Percentiles rank a stretch among this genome's conserved stretches.
phyloP scores from a whole-genome alignment of 2,797 vertebrate species.

The Pangasius mekongensis region DNA sequence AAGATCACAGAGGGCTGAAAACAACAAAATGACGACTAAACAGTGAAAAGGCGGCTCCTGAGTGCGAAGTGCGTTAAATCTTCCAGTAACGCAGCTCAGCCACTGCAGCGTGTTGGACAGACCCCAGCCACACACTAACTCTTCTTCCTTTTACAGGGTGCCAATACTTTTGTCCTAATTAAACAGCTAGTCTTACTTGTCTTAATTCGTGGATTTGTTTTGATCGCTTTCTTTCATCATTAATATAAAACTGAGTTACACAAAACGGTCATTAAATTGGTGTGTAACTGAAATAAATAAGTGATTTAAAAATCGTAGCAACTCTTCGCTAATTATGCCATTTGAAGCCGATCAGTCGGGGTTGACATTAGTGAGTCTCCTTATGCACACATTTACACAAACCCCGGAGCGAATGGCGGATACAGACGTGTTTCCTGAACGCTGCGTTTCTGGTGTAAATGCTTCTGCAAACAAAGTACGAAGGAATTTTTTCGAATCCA shows the following conservation, averaged over 20 bases:
- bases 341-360: neutral
- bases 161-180: neutral
- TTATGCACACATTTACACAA: neutral
- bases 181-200: neutral
- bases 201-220: neutral
- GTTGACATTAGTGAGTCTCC: neutral
- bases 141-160: neutral
- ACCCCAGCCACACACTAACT: neutral
- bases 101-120: neutral
- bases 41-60: neutral
- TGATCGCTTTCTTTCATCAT: neutral
- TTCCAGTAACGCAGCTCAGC: conserved; percentile 8
- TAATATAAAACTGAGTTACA: neutral
- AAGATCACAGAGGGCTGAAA: neutral
- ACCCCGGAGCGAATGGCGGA: neutral
- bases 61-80: neutral
- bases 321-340: neutral
- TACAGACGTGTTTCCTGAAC: neutral
- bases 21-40: neutral
- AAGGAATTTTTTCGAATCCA: neutral
- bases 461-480: neutral
- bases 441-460: neutral
- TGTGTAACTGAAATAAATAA: neutral
- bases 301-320: neutral
- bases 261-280: neutral